Evolutionary conservation across 2,113 vertebrate genomes (phyloP).

Genomic region (Buteo buteo): DNA sequence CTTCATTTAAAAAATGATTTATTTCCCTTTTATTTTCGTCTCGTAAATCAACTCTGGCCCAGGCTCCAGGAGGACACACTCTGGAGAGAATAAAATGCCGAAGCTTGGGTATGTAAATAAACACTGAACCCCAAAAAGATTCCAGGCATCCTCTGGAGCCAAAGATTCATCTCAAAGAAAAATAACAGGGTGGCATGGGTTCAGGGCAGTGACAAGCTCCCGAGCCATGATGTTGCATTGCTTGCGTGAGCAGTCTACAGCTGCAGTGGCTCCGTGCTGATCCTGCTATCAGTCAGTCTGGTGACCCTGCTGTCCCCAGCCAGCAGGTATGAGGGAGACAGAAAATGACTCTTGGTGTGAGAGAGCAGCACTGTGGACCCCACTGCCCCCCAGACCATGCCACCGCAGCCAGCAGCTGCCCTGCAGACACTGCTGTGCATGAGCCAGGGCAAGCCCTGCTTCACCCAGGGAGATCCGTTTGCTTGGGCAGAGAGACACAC

Average conservation of each 20-base stretch:
- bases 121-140: not conserved
- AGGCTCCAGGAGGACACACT: not conserved
- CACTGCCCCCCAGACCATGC: not conserved
- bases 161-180: not conserved
- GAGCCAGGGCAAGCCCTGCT: not conserved
- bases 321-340: not conserved
- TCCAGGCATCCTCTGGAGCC: not conserved
- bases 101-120: not conserved
- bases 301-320: not conserved
- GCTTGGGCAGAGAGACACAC: not conserved
- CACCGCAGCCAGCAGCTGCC: not conserved
- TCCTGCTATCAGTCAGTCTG: not conserved
- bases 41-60: not conserved
- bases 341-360: not conserved
- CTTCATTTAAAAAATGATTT: constrained; percentile 6
- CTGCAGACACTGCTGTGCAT: accelerated
- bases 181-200: not conserved
- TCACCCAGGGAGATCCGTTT: not conserved
- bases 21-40: not conserved
- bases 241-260: not conserved
- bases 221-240: accelerated
- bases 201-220: not conserved
- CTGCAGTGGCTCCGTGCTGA: not conserved
- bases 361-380: not conserved
- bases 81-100: not conserved